Base-by-base conservation (phyloP, 2,888 invertebrate genomes). In the Eupeodes luniger region DNA sequence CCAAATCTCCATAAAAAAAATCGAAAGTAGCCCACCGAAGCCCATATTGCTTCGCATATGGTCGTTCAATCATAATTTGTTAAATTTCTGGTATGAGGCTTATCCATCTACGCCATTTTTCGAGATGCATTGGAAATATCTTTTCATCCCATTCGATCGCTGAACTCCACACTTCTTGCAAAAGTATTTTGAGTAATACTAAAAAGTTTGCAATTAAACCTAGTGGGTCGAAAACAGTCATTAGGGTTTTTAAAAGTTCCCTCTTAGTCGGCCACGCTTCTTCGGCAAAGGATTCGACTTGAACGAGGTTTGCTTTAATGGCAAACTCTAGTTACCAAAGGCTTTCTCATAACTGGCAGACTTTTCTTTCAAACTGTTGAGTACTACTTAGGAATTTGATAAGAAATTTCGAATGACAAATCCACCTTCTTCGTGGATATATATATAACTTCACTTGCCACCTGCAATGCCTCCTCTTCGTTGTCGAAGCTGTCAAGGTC, bases 321-420 rank as follows among this genome's bases (percentile, higher is more conserved):
- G 14, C 49, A 14, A 19, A 19, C 19, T 1, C 1, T 2, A 19
- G 2, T 2, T 1, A 19, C 1, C 2, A 1, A 2, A 2, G 2
- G 19, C 19, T 19, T 19, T 19, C 19, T 19, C 19, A 19, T 19
- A 19, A 19, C 19, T 19, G 19, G 19, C 19, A 19, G 19, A 19
- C 19, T 19, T 19, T 19, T 19, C 19, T 19, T 2, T 19, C 19
- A 19, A 19, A 19, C 19, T 19, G 19, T 19, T 19, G 19, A 19
- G 19, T 19, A 19, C 2, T 19, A 19, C 19, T 19, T 19, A 2
- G 19, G 19, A 19, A 19, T 19, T 19, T 19, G 19, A 19, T 19
- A 19, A 19, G 19, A 19, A 19, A 19, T 19, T 19, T 19, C 2
- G 19, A 19, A 19, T 19, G 19, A 19, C 19, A 19, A 19, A 19